A percentile compares a stretch with the other conserved stretches of the same genome.
Evolutionary conservation across 2,888 invertebrate genomes (phyloP).

Genomic region (Diaprepes abbreviatus): DNA sequence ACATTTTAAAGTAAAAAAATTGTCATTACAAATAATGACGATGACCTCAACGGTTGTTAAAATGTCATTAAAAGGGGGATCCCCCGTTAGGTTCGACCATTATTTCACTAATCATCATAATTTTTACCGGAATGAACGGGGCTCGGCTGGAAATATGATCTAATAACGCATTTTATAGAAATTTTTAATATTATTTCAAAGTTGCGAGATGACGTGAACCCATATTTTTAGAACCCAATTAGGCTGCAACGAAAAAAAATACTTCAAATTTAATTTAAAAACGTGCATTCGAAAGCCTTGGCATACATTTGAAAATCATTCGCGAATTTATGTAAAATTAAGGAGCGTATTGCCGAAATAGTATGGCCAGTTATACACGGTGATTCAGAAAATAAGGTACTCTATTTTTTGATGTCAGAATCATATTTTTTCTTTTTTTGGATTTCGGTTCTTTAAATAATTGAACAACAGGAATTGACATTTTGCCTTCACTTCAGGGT

Average conservation of each 20-base stretch:
- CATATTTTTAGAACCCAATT: constrained; percentile 29
- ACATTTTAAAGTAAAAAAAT: constrained; percentile 3
- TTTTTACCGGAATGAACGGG: constrained; percentile 18
- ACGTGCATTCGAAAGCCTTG: constrained; percentile 23
- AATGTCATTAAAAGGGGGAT: constrained; percentile 8
- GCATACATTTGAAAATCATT: constrained; percentile 18
- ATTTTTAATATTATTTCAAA: neutral
- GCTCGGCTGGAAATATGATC: constrained; percentile 14
- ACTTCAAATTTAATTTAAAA: constrained; percentile 30
- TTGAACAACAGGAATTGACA: too few relatives aligned
- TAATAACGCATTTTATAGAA: constrained; percentile 20
- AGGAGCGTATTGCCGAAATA: constrained; percentile 11
- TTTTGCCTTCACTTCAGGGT: too few relatives aligned
- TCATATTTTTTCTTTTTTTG: too few relatives aligned
- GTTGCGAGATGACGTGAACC: constrained; percentile 16
- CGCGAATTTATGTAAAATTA: constrained; percentile 17
- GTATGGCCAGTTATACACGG: neutral
- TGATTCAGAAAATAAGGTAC: too few relatives aligned
- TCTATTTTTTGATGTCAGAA: too few relatives aligned
- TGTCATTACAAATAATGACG: constrained; percentile 21
- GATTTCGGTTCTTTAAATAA: too few relatives aligned
- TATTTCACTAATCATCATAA: constrained; percentile 3
- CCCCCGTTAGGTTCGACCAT: neutral
- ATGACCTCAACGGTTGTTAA: constrained; percentile 11
- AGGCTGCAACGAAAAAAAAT: constrained; percentile 21